Base-by-base conservation (phyloP, 2,797 vertebrate genomes). In the Hypotaenidia philippensis region DNA sequence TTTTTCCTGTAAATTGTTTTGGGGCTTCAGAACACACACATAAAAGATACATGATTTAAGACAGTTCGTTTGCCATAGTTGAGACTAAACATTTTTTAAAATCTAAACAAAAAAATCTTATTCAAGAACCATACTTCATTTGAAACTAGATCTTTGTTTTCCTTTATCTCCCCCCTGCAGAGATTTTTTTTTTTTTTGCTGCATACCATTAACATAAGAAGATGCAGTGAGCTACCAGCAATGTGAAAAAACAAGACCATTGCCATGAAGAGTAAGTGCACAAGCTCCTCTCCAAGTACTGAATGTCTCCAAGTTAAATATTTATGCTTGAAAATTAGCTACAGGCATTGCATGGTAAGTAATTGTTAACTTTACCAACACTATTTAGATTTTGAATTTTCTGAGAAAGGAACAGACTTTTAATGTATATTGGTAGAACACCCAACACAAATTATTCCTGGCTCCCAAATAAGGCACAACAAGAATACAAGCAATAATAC, bases 1-100 rank as follows among this genome's bases (percentile, higher is more conserved):
- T 80, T 93, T 85, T 40, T 84, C n/a, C 59, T 86, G 71, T 94
- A 94, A 96, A 86, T 92, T 91, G 38, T 84, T 97, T 90, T 79
- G 32, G 86, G 57, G 6, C 22, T 93, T 77, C 68, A 94, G 56
- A 88, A 89, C 44, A 59, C 57, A 47, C n/a, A 68, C 13, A 38
- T 5, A 64, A 72, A 32, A 86, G 45, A 90, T 3, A 22, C 1
- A 13, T 7, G 0, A 65, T n/a, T 78, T 47, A 64, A 49, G 32
- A 44, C 27, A 18, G 7, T 50, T 83, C 4, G 0, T 36, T 91
- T 61, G 34, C 61, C 22, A 13, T 6, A 66, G 19, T 40, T 63
- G 34, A 94, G 77, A 93, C 13, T 22, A 93, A 91, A 78, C 11
- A 26, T n/a, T 64, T 70, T 68, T n/a, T 5, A 1, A 75, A 69